Conservation (phyloP, 2,888 invertebrate genomes). For the Drosophila niveifrons region DNA sequence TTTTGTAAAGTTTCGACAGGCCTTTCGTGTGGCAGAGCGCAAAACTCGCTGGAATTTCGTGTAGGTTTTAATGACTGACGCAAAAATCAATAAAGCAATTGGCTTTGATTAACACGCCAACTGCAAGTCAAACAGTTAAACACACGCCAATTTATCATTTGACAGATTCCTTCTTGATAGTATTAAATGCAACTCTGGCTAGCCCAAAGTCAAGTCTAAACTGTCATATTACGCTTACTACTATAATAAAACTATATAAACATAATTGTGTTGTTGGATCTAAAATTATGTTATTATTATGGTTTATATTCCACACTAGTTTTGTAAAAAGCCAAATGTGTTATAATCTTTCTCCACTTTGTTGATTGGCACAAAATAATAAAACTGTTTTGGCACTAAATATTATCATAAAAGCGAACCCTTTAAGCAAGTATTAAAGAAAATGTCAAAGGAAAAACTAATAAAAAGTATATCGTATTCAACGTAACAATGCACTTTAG, state of each 20-base stretch:
- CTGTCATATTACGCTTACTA: not conserved
- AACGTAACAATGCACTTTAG: slow-evolving; percentile 32
- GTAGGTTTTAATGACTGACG: slow-evolving; percentile 60
- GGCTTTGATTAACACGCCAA: slow-evolving; percentile 58
- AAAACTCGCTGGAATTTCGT: slow-evolving; percentile 46
- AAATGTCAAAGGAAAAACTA: slow-evolving; percentile 13
- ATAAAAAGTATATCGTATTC: slow-evolving; percentile 14
- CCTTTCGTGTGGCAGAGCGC: slow-evolving; percentile 57
- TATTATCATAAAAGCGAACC: slow-evolving; percentile 36
- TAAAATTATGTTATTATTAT: too few relatives aligned
- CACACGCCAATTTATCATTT: slow-evolving; percentile 21
- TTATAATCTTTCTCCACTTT: not conserved
- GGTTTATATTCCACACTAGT: not conserved
- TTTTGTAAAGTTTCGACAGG: slow-evolving; percentile 51
- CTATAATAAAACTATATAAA: not conserved
- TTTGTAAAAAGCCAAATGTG: not conserved
- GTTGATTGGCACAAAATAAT: not conserved
- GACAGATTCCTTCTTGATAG: not conserved
- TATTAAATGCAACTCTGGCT: not conserved
- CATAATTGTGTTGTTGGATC: not conserved
- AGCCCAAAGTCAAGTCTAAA: slow-evolving; percentile 12
- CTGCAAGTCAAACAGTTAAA: slow-evolving; percentile 26
- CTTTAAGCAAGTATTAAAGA: slow-evolving; percentile 23
- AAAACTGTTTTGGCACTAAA: slow-evolving; percentile 22
- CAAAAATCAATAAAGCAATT: slow-evolving; percentile 66